Conservation (phyloP, 1,140 invertebrate species). For the Aethina tumida region DNA sequence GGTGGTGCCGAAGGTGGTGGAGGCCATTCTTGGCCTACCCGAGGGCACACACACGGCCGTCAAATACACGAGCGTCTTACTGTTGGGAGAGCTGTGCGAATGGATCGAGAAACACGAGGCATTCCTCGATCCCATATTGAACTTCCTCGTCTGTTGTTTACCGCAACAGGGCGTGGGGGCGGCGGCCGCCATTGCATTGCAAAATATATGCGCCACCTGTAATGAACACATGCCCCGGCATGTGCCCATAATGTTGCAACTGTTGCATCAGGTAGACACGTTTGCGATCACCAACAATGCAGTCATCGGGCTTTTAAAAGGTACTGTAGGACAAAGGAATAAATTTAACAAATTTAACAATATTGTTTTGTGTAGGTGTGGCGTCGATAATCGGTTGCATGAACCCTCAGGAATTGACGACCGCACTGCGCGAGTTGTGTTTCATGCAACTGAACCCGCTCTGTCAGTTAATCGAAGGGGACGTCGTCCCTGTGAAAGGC, state of each 20-base stretch:
- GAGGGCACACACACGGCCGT: conserved; percentile 80
- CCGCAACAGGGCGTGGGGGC: conserved; percentile 63
- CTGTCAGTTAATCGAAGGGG: conserved; percentile 44
- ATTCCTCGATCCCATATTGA: conserved; percentile 68
- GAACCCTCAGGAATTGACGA: conserved; percentile 50
- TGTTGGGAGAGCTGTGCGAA: conserved; percentile 88
- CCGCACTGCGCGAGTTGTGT: conserved; percentile 69
- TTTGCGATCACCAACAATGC: conserved; percentile 73
- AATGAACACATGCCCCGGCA: conserved; percentile 70
- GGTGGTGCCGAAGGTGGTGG: conserved; percentile 85
- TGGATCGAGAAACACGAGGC: conserved; percentile 88
- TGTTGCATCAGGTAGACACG: conserved; percentile 67
- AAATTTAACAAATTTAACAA: too few relatives aligned
- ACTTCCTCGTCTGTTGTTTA: conserved; percentile 66
- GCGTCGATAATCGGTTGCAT: conserved; percentile 39
- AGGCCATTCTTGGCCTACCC: conserved; percentile 80
- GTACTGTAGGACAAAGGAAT: too few relatives aligned
- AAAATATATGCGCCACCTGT: conserved; percentile 69
- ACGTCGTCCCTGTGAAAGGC: conserved; percentile 33
- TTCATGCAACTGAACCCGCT: conserved; percentile 64
- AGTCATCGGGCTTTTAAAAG: conserved; percentile 61
- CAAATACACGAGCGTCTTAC: conserved; percentile 74
- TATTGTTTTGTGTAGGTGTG: conserved; percentile 18
- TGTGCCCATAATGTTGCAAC: conserved; percentile 69
- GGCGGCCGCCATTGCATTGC: conserved; percentile 65